Percentiles rank a stretch among this genome's conserved stretches.
phyloP scores from a whole-genome alignment of 2,888 invertebrate genomes.

The Eupithecia centaureata region DNA sequence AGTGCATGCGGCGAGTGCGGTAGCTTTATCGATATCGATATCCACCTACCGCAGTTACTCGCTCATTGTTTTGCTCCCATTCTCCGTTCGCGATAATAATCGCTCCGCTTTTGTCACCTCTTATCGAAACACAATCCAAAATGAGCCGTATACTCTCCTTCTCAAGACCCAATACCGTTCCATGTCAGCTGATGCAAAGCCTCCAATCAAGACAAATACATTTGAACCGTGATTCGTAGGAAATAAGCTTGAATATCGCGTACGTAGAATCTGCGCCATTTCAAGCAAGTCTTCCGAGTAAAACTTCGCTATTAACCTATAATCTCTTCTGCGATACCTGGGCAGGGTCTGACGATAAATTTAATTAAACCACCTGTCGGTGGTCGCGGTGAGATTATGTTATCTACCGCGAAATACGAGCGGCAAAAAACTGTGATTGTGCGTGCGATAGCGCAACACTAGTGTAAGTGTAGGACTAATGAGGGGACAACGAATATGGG shows the following conservation, averaged over 20 bases:
- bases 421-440: slow-evolving; percentile 42
- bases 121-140: neutral
- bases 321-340: slow-evolving; percentile 10
- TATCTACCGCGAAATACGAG: slow-evolving; percentile 62
- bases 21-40: slow-evolving; percentile 39
- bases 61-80: slow-evolving; percentile 56
- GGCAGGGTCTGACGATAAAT: slow-evolving; percentile 61
- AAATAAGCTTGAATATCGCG: neutral
- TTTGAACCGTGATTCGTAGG: neutral
- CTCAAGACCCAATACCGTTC: neutral
- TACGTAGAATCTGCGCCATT: neutral
- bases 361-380: slow-evolving; percentile 70
- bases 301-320: slow-evolving; percentile 1
- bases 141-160: slow-evolving; percentile 3
- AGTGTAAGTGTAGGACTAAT: slow-evolving; percentile 37
- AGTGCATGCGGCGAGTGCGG: slow-evolving; percentile 31
- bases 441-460: slow-evolving; percentile 25
- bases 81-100: slow-evolving; percentile 48
- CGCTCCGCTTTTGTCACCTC: slow-evolving; percentile 18
- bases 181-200: neutral
- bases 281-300: neutral
- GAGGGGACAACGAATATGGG: slow-evolving; percentile 14
- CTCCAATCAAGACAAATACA: neutral
- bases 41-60: slow-evolving; percentile 54
- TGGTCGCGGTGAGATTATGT: slow-evolving; percentile 57